A percentile compares a stretch with the other conserved stretches of the same genome.
Conservation (phyloP, 2,113 vertebrate genomes). For the Callionymus lyra region DNA sequence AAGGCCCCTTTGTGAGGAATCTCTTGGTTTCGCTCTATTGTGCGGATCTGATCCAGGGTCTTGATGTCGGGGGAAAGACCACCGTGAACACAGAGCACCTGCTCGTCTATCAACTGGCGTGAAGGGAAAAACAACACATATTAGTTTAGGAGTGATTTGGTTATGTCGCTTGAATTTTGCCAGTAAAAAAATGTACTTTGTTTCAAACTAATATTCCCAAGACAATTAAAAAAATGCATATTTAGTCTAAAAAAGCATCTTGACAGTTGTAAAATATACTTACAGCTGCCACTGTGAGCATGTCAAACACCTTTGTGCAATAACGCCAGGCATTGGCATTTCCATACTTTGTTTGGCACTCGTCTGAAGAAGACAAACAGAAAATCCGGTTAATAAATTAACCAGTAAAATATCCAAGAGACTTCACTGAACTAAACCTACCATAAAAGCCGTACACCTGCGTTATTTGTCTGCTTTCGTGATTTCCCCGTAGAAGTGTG, state of each 20-base stretch:
- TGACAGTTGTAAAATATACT: slow-evolving; percentile 51
- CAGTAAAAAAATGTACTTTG: too few relatives aligned
- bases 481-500: slow-evolving; percentile 91
- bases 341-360: slow-evolving; percentile 98
- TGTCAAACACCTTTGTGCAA: slow-evolving; percentile 97
- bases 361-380: slow-evolving; percentile 66
- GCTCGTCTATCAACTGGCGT: slow-evolving; percentile 89
- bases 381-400: background rate
- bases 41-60: slow-evolving; percentile 94
- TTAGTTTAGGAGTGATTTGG: too few relatives aligned
- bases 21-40: slow-evolving; percentile 94
- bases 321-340: slow-evolving; percentile 98
- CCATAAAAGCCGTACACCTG: slow-evolving; percentile 98
- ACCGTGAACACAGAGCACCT: slow-evolving; percentile 93
- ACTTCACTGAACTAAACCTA: slow-evolving; percentile 37
- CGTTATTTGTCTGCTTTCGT: slow-evolving; percentile 95
- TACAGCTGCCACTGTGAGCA: slow-evolving; percentile 98
- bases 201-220: too few relatives aligned
- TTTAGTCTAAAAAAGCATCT: too few relatives aligned
- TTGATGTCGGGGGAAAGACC: slow-evolving; percentile 97
- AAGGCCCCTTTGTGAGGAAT: slow-evolving; percentile 98
- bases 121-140: slow-evolving; percentile 58
- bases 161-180: too few relatives aligned
- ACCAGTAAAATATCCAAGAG: background rate
- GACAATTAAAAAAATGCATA: too few relatives aligned